Percentiles rank a stretch among this genome's conserved stretches.
phyloP scores from a whole-genome alignment of 2,888 invertebrate genomes.

The Eugnorisma glareosa region DNA sequence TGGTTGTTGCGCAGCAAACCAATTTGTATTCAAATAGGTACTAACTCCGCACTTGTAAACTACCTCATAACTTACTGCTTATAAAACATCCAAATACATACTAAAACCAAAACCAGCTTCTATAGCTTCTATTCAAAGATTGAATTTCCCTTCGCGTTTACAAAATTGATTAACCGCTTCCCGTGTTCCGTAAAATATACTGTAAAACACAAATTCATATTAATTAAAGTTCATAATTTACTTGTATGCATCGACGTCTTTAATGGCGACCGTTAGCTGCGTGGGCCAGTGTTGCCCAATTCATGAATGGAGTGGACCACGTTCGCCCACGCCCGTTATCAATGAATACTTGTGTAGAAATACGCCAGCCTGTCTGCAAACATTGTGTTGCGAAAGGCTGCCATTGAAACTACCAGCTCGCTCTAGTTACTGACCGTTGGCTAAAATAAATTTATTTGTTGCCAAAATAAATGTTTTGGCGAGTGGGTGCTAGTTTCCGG shows the following conservation, averaged over 20 bases:
- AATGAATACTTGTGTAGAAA: constrained; percentile 86
- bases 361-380: constrained; percentile 83
- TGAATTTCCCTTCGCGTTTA: constrained; percentile 60
- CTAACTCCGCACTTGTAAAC: constrained; percentile 50
- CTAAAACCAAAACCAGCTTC: constrained; percentile 36
- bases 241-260: constrained; percentile 73
- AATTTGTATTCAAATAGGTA: constrained; percentile 65
- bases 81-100: constrained; percentile 50
- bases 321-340: constrained; percentile 85
- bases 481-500: constrained; percentile 66
- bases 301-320: constrained; percentile 87
- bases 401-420: constrained; percentile 78
- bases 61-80: constrained; percentile 58
- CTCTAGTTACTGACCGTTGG: constrained; percentile 65
- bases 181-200: constrained; percentile 79
- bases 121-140: constrained; percentile 49
- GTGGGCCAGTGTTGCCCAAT: constrained; percentile 86
- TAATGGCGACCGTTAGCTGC: constrained; percentile 82
- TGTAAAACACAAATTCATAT: constrained; percentile 80
- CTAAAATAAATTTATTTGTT: constrained; percentile 63
- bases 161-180: constrained; percentile 74
- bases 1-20: constrained; percentile 54
- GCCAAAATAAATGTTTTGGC: constrained; percentile 62
- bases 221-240: constrained; percentile 87
- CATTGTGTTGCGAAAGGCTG: constrained; percentile 79